A percentile compares a stretch with the other conserved stretches of the same genome.
Evolutionary conservation across 2,888 invertebrate species (phyloP).

Genomic region (Apantesis nais): DNA sequence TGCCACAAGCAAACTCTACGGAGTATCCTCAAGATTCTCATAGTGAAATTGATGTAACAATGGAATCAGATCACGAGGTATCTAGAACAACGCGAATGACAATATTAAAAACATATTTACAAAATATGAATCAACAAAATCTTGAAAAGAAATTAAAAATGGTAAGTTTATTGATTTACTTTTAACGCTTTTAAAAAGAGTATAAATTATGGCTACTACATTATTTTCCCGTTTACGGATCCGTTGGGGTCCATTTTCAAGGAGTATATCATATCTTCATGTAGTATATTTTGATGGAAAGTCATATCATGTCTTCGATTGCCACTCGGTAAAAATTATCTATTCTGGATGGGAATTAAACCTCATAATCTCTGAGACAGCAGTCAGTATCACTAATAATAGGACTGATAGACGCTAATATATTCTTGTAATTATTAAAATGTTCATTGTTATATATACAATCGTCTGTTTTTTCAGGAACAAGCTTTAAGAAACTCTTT

Average conservation of each 20-base stretch:
- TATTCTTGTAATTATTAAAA: not conserved
- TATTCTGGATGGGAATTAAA: not conserved
- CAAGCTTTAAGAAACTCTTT: slow-evolving; percentile 58
- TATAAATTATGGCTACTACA: not conserved
- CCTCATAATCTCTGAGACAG: not conserved
- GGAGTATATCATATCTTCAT: too few relatives aligned
- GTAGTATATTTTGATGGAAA: too few relatives aligned
- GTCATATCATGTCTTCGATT: too few relatives aligned
- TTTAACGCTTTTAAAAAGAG: not conserved
- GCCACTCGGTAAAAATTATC: not conserved
- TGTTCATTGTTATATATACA: not conserved
- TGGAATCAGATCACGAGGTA: slow-evolving; percentile 56
- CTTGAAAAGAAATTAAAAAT: slow-evolving; percentile 59
- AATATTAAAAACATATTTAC: slow-evolving; percentile 59
- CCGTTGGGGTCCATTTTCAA: not conserved
- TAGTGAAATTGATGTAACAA: slow-evolving; percentile 32
- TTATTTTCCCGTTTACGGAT: not conserved
- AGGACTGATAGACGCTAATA: too few relatives aligned
- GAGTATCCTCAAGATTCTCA: slow-evolving; percentile 49
- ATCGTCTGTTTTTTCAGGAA: slow-evolving; percentile 54
- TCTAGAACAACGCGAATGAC: slow-evolving; percentile 59
- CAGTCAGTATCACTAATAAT: too few relatives aligned
- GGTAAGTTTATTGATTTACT: slow-evolving; percentile 54
- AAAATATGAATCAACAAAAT: slow-evolving; percentile 64
- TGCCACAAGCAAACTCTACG: slow-evolving; percentile 61